Base-by-base conservation (phyloP, 2,888 invertebrate genomes). In the Macrophya alboannulata region DNA sequence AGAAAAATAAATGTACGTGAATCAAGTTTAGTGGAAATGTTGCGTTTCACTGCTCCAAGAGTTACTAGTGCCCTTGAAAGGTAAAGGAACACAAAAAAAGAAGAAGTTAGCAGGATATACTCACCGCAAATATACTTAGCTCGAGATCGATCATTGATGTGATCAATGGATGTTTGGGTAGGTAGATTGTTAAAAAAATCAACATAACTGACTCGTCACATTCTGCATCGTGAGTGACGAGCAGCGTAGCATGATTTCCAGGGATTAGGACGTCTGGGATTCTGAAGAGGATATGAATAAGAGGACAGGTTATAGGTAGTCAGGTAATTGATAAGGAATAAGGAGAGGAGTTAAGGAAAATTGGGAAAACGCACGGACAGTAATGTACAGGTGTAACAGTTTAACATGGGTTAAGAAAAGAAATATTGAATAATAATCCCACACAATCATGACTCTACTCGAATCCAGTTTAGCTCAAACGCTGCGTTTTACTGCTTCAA, bases 81-180 rank as follows among this genome's bases (percentile, higher is more conserved):
- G 4, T 3, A 15, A 10, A 37, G 10, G 2, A n/a, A 51, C n/a
- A 59, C 25, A 21, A 74, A 55, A 40, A 79, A 83, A 85, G 43
- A 8, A 1, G 8, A 2, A 68, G 17, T 1, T 12, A 55, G 15
- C 37, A 68, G 55, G 62, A 81, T 10, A 62, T 43, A 95, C 95
- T 94, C 94, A 99, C 99, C 97, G 95, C 99, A 95, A 88, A 99
- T 99, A 91, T 98, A 99, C 94, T 99, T 99, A 0, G 99, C 99
- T 84, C 99, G 94, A 0, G 97, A 87, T 0, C 99, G 99, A n/a
- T 99, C 96, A 51, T 99, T 98, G 87, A 99, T 98, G 91, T 99
- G n/a, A 55, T 55, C n/a, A 1, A 8, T n/a, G 55, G n/a, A 55
- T 55, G n/a, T 55, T 55, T 8, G 55, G 55, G 55, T 55, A n/a